phyloP scores from a whole-genome alignment of 2,113 vertebrate species.

The cat (Felis catus) region DNA sequence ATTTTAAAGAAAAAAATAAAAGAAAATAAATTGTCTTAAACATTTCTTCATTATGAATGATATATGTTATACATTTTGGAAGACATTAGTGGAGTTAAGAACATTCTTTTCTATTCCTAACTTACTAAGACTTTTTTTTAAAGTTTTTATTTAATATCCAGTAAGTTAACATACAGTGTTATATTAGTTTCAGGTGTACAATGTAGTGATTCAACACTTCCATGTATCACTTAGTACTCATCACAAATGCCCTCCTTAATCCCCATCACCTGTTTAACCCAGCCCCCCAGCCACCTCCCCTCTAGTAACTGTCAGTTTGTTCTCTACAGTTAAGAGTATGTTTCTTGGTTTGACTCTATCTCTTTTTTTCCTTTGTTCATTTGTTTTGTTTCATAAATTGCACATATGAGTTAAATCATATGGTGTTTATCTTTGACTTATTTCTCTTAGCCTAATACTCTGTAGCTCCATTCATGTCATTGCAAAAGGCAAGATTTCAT shows the following conservation, averaged over 20 bases:
- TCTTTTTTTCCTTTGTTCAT: not conserved
- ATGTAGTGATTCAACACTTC: not conserved
- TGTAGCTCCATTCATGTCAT: not conserved
- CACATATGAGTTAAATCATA: not conserved
- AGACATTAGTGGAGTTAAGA: not conserved
- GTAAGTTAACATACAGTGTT: not conserved
- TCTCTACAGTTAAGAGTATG: not conserved
- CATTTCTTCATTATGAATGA: not conserved
- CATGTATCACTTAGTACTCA: not conserved
- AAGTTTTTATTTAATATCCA: not conserved
- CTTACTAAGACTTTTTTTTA: not conserved
- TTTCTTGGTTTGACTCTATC: not conserved
- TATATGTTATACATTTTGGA: not conserved
- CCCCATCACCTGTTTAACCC: not conserved
- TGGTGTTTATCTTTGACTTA: not conserved
- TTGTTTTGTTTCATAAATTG: not conserved
- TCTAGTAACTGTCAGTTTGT: not conserved
- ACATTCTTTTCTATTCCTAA: not conserved
- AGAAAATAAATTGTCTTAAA: not conserved
- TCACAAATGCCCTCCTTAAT: not conserved
- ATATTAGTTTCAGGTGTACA: not conserved
- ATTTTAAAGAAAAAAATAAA: too few species aligned
- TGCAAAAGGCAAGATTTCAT: not conserved
- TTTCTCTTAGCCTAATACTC: not conserved
- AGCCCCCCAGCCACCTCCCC: not conserved